Conservation (phyloP, 2,797 vertebrate genomes). For the Argya squamiceps region DNA sequence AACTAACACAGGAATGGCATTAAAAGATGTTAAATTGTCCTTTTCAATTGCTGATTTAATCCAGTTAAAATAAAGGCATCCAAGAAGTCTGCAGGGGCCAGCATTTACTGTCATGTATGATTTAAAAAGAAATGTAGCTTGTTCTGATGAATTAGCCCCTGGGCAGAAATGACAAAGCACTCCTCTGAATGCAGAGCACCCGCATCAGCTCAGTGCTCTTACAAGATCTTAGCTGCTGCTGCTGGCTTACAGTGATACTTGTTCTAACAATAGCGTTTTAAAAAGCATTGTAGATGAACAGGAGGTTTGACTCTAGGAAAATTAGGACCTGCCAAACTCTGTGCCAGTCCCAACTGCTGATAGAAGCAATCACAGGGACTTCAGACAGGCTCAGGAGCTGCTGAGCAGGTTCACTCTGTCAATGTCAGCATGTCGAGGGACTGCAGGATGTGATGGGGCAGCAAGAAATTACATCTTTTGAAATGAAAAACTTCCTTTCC, state of each 20-base stretch:
- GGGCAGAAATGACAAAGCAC: background rate
- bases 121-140: background rate
- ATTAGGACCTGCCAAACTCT: background rate
- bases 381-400: background rate
- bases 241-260: background rate
- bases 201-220: background rate
- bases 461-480: background rate
- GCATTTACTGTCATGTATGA: background rate
- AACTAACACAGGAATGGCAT: background rate
- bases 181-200: background rate
- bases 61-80: conserved; percentile 15
- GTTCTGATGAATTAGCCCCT: background rate
- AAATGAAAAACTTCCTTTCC: background rate
- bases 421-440: background rate
- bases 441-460: background rate
- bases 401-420: background rate
- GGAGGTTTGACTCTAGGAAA: background rate
- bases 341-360: background rate
- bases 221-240: background rate
- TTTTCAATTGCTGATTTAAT: conserved; percentile 11
- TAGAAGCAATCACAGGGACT: background rate
- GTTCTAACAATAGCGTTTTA: background rate
- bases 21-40: background rate
- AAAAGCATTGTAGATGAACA: background rate
- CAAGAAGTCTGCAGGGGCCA: background rate